These are phyloP conservation scores for Rhamphomyia laevipes DNA, from an alignment of 2,888 invertebrate genomes.

Conservation along the genomic window DNA sequence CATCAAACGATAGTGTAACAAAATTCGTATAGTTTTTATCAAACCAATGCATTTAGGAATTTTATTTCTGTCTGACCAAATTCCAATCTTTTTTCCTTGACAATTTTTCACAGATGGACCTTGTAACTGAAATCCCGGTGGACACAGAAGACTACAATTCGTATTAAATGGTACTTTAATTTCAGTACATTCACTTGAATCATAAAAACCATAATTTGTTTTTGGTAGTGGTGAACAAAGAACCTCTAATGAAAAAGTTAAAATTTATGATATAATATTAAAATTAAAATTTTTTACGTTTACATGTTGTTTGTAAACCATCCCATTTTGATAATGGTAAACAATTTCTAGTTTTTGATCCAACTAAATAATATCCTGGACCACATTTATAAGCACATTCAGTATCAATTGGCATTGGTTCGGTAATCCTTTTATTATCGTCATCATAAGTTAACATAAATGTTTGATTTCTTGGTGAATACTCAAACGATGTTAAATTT, in stretches of 20 bases:
- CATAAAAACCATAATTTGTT: constrained; percentile 42
- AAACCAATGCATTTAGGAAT: constrained; percentile 40
- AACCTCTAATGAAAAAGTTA: constrained; percentile 26
- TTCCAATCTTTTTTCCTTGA: constrained; percentile 41
- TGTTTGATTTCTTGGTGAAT: constrained; percentile 20
- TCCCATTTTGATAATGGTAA: constrained; percentile 57
- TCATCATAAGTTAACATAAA: constrained; percentile 18
- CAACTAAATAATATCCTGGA: constrained; percentile 49
- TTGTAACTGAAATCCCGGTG: constrained; percentile 45
- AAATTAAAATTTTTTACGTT: constrained; percentile 38
- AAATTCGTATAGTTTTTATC: constrained; percentile 9
- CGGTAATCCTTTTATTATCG: constrained; percentile 18
- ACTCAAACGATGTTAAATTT: constrained; percentile 18
- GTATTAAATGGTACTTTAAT: constrained; percentile 46
- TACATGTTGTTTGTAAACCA: constrained; percentile 52
- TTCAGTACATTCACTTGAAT: constrained; percentile 42
- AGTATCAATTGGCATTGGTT: constrained; percentile 45
- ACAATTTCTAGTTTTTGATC: constrained; percentile 50
- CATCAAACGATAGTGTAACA: too few species aligned
- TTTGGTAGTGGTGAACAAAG: constrained; percentile 40
- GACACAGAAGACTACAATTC: constrained; percentile 46
- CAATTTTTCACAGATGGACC: constrained; percentile 45
- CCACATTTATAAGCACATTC: constrained; percentile 52
- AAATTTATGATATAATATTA: not conserved
- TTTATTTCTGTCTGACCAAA: constrained; percentile 41